Percentiles rank a stretch among this genome's conserved stretches.
phyloP scores from a whole-genome alignment of 1,140 invertebrate species.

The Caenorhabditis inopinata region DNA sequence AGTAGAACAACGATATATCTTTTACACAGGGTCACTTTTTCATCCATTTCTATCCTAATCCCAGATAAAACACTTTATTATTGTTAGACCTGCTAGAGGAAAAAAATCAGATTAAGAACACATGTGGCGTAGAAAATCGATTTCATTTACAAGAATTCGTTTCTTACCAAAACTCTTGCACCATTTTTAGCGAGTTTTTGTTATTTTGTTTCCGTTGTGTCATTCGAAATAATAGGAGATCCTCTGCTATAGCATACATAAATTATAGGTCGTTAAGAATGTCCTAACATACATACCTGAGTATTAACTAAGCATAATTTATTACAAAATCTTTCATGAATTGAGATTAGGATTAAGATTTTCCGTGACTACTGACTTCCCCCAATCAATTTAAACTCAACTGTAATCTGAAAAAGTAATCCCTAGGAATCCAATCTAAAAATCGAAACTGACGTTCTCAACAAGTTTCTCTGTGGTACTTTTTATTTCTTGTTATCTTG shows the following conservation, averaged over 20 bases:
- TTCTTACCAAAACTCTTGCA: background rate
- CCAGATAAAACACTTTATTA: background rate
- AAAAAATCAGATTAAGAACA: background rate
- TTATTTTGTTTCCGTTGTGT: background rate
- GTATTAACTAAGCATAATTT: too few species aligned
- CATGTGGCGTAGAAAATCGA: background rate
- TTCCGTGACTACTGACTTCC: too few species aligned
- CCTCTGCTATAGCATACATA: constrained; percentile 5
- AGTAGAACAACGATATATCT: background rate
- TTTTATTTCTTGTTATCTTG: background rate
- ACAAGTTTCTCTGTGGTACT: background rate
- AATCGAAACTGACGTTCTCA: background rate
- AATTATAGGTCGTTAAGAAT: background rate
- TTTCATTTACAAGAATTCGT: background rate
- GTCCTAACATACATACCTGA: background rate
- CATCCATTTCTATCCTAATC: background rate
- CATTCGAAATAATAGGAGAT: background rate
- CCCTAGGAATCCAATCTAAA: too few species aligned
- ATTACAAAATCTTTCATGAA: too few species aligned
- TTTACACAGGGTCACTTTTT: background rate
- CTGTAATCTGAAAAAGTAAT: too few species aligned
- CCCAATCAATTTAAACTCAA: background rate
- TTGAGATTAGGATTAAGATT: too few species aligned
- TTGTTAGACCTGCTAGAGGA: background rate
- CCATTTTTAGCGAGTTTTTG: background rate